Percentiles rank a stretch among this genome's conserved stretches.
Evolutionary conservation across 37 sponge, comb jelly and placozoan species (phyloP).

Genomic region (Halichondria panicea): DNA sequence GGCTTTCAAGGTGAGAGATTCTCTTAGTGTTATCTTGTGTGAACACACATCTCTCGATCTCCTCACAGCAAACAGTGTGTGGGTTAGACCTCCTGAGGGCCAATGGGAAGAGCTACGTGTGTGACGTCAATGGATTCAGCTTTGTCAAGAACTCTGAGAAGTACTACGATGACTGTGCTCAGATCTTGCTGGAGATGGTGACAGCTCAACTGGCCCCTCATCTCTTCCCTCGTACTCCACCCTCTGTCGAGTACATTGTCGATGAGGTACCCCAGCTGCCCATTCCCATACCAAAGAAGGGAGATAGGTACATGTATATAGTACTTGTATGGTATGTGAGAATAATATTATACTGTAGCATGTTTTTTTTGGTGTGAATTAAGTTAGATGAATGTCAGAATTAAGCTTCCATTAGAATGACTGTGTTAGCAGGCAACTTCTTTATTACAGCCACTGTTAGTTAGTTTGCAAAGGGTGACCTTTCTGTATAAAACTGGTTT

Average conservation of each 20-base stretch:
- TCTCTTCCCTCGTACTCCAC: conserved; percentile 48
- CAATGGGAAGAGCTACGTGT: conserved; percentile 94
- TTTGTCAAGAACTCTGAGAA: conserved; percentile 94
- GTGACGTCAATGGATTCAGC: conserved; percentile 99
- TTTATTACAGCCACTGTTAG: too few relatives aligned
- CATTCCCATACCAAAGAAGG: conserved; percentile 31
- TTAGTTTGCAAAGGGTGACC: too few relatives aligned
- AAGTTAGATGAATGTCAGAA: too few relatives aligned
- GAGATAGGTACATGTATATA: conserved; percentile 3
- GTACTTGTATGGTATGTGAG: conserved; percentile 1
- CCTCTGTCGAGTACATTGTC: conserved; percentile 46
- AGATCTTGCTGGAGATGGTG: conserved; percentile 83
- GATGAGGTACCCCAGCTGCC: conserved; percentile 50
- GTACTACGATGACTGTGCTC: conserved; percentile 95
- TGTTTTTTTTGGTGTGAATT: too few relatives aligned
- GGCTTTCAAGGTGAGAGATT: conserved; percentile 82
- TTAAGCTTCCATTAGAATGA: too few relatives aligned
- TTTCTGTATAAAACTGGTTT: too few relatives aligned
- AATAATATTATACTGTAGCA: neutral
- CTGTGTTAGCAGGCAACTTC: too few relatives aligned
- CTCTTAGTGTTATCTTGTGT: neutral
- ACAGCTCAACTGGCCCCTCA: conserved; percentile 65
- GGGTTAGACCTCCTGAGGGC: conserved; percentile 95
- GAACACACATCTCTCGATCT: neutral
- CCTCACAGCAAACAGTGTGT: conserved; percentile 93